Conservation (phyloP, 2,797 vertebrate genomes). For the Poeciliopsis turneri region DNA sequence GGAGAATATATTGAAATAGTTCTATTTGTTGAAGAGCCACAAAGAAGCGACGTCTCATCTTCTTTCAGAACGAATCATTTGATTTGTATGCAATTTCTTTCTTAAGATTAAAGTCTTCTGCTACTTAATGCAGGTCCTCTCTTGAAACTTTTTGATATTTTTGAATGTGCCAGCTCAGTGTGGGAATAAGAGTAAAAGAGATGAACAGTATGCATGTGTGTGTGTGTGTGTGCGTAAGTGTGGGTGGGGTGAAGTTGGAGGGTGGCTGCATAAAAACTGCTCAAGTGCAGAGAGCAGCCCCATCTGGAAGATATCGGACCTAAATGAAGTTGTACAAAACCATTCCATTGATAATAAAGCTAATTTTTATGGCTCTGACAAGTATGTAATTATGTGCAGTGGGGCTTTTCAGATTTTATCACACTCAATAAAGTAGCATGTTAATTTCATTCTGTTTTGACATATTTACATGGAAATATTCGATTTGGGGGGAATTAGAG, state of each 20-base stretch:
- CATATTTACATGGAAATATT: slow-evolving; percentile 99
- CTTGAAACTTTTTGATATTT: slow-evolving; percentile 34
- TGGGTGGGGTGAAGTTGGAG: neutral
- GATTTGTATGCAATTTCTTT: slow-evolving; percentile 68
- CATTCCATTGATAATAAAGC: slow-evolving; percentile 99
- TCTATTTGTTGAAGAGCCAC: slow-evolving; percentile 44
- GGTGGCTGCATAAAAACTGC: slow-evolving; percentile 95
- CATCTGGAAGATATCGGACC: slow-evolving; percentile 99
- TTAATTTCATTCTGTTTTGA: slow-evolving; percentile 99
- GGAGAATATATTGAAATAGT: slow-evolving; percentile 43
- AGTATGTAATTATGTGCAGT: slow-evolving; percentile 99
- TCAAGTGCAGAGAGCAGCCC: slow-evolving; percentile 98
- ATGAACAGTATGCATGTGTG: neutral
- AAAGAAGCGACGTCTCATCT: slow-evolving; percentile 53
- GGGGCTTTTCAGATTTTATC: slow-evolving; percentile 99
- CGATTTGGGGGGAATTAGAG: slow-evolving; percentile 99
- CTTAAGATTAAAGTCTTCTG: slow-evolving; percentile 69
- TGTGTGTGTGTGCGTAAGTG: slow-evolving; percentile 8
- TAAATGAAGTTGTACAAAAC: slow-evolving; percentile 99
- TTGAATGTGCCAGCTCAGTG: slow-evolving; percentile 79
- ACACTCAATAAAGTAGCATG: slow-evolving; percentile 98
- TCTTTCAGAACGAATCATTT: slow-evolving; percentile 59
- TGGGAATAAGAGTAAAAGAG: slow-evolving; percentile 80
- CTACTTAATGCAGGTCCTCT: slow-evolving; percentile 65
- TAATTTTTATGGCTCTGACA: slow-evolving; percentile 99